A percentile compares a stretch with the other conserved stretches of the same genome.
phyloP scores from a whole-genome alignment of 2,888 invertebrate species.

The Odontomyia ornata region DNA sequence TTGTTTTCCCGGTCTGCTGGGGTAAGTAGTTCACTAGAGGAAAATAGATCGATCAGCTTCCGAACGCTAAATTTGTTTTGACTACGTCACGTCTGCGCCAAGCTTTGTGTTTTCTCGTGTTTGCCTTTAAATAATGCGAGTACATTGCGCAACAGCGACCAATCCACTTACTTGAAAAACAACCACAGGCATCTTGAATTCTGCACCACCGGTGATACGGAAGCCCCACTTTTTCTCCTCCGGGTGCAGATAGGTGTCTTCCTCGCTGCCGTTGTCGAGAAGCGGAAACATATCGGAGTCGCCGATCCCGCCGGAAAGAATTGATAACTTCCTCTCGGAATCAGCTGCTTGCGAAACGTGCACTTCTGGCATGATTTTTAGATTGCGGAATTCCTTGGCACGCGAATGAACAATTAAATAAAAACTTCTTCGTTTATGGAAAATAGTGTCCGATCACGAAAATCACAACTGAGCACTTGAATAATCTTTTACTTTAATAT shows the following conservation, averaged over 20 bases:
- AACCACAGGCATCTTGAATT: conserved; percentile 65
- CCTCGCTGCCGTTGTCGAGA: conserved; percentile 60
- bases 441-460: not conserved
- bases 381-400: not conserved
- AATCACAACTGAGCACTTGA: not conserved
- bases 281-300: conserved; percentile 63
- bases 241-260: conserved; percentile 59
- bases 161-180: conserved; percentile 63
- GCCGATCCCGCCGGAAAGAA: conserved; percentile 58
- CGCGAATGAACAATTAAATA: too few relatives aligned
- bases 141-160: too few relatives aligned
- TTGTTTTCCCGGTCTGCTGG: conserved; percentile 23
- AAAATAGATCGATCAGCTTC: conserved; percentile 20
- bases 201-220: conserved; percentile 64
- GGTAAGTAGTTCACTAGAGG: conserved; percentile 25
- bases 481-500: not conserved
- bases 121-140: conserved; percentile 30
- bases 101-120: conserved; percentile 20
- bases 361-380: conserved; percentile 40
- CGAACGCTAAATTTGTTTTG: conserved; percentile 33
- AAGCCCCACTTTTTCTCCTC: conserved; percentile 64
- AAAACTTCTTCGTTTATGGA: not conserved
- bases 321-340: conserved; percentile 13
- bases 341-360: conserved; percentile 29
- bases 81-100: conserved; percentile 17